Percentiles rank a stretch among this genome's conserved stretches.
Conservation (phyloP, 1,140 invertebrate species). For the Tetragonula clypearis region DNA sequence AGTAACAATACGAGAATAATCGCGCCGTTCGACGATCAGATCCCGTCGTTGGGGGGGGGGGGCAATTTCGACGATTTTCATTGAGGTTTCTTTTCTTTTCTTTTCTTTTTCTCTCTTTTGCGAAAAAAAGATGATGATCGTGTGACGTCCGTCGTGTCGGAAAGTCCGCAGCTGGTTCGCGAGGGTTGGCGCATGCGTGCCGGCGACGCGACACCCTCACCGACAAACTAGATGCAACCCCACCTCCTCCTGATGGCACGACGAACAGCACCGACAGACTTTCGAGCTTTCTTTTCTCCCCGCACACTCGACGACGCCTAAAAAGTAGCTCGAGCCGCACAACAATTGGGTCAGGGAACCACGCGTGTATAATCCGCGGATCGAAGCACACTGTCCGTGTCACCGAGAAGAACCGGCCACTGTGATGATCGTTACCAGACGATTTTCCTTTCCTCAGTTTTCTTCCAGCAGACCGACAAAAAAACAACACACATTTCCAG, state of each 20-base stretch:
- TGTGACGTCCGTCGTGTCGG: neutral
- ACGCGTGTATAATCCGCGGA: conserved; percentile 31
- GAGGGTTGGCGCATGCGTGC: conserved; percentile 10
- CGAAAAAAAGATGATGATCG: conserved; percentile 1
- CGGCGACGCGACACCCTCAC: neutral
- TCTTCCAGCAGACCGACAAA: neutral
- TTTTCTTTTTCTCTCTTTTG: neutral
- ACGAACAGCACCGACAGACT: neutral
- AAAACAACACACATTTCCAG: too few species aligned
- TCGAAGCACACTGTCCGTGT: conserved; percentile 37
- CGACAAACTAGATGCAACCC: conserved; percentile 27
- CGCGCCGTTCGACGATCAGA: too few species aligned
- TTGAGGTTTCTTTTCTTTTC: neutral
- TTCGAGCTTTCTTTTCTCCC: conserved; percentile 25
- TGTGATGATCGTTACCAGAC: neutral
- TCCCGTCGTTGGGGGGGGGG: neutral
- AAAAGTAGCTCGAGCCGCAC: conserved; percentile 30
- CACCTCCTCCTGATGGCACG: neutral
- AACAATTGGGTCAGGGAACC: conserved; percentile 52
- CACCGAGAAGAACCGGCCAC: neutral
- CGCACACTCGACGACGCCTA: conserved; percentile 32
- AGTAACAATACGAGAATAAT: too few species aligned
- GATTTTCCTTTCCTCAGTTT: neutral
- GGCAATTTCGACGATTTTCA: neutral
- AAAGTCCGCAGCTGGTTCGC: conserved; percentile 40